phyloP scores from a whole-genome alignment of 2,888 invertebrate species.

The Galeopsomyia nigrocyanea region DNA sequence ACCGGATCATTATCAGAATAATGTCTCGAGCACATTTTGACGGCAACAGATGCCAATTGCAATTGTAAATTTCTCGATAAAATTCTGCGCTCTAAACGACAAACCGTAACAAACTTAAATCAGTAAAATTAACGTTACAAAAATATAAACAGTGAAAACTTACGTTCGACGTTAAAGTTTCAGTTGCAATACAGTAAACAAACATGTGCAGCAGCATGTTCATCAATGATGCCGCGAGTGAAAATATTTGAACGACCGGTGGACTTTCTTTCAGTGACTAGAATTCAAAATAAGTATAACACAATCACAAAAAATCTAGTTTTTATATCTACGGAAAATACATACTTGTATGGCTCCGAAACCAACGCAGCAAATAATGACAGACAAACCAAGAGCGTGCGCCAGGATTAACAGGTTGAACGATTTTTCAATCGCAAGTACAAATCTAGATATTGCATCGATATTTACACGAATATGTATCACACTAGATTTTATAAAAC shows the following conservation, averaged over 20 bases:
- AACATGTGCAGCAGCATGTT: constrained; percentile 34
- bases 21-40: constrained; percentile 45
- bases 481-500: too few relatives aligned
- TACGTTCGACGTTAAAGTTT: constrained; percentile 32
- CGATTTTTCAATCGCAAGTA: constrained; percentile 21
- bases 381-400: constrained; percentile 16
- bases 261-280: neutral
- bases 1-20: constrained; percentile 51
- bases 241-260: constrained; percentile 3
- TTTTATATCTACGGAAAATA: too few relatives aligned
- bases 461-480: too few relatives aligned
- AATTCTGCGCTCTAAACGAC: constrained; percentile 46
- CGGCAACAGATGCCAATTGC: constrained; percentile 50
- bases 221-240: constrained; percentile 12
- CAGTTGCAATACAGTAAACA: constrained; percentile 38
- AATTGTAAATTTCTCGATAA: constrained; percentile 48
- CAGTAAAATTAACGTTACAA: neutral
- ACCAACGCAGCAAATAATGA: constrained; percentile 27
- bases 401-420: constrained; percentile 30
- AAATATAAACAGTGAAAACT: constrained; percentile 1
- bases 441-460: constrained; percentile 19
- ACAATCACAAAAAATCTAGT: neutral
- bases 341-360: constrained; percentile 25
- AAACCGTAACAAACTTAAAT: too few relatives aligned
- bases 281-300: neutral